Evolutionary conservation across 1,140 invertebrate species (phyloP).

Genomic region (Bombus superbus): DNA sequence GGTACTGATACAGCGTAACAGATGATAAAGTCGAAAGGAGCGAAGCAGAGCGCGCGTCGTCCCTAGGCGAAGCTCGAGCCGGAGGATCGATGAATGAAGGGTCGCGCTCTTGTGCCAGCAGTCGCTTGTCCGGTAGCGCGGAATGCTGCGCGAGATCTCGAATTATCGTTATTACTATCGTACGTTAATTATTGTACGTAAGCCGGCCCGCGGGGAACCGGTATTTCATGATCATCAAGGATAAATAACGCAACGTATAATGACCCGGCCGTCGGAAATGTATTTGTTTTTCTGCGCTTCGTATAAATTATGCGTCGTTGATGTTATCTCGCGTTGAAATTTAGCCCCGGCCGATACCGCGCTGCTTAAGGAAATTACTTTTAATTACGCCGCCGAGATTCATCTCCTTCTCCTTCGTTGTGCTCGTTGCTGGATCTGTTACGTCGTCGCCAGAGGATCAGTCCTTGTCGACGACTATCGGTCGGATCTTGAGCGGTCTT

Average conservation of each 20-base stretch:
- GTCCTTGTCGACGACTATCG: neutral
- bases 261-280: conserved; percentile 67
- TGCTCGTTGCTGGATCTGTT: neutral
- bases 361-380: conserved; percentile 59
- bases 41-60: neutral
- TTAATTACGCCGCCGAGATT: conserved; percentile 58
- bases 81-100: conserved; percentile 66
- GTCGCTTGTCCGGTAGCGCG: conserved; percentile 60
- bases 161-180: conserved; percentile 72
- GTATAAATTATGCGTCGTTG: conserved; percentile 61
- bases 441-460: conserved; percentile 24
- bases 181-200: conserved; percentile 70
- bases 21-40: neutral
- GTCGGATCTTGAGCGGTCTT: neutral
- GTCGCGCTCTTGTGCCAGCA: conserved; percentile 15
- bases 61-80: neutral
- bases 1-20: conserved; percentile 37
- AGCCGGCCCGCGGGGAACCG: conserved; percentile 60
- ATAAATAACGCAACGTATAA: conserved; percentile 69
- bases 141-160: conserved; percentile 67
- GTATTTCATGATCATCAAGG: conserved; percentile 71
- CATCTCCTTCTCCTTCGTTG: neutral
- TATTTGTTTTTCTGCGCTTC: conserved; percentile 68
- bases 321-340: conserved; percentile 67
- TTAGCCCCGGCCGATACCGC: conserved; percentile 46